Percentiles rank a stretch among this genome's conserved stretches.
Conservation (phyloP, 2,113 vertebrate genomes). For the Gymnarchus niloticus region DNA sequence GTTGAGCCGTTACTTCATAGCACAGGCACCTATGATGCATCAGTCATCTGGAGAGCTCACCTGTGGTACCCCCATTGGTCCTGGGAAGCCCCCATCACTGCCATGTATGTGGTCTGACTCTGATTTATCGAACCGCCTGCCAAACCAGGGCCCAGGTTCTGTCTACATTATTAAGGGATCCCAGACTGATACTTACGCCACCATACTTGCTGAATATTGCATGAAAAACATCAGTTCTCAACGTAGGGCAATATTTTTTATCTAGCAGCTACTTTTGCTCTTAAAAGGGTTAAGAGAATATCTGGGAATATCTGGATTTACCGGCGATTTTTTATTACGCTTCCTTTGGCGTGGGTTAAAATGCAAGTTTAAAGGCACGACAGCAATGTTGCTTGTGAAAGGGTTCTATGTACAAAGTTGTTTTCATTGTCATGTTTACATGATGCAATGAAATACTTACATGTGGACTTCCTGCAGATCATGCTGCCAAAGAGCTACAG, state of each 20-base stretch:
- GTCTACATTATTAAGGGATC: slow-evolving; percentile 38
- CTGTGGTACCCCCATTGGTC: slow-evolving; percentile 33
- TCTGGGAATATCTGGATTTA: background rate
- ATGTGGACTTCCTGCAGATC: background rate
- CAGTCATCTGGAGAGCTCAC: slow-evolving; percentile 38
- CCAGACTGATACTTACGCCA: slow-evolving; percentile 40
- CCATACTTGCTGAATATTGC: slow-evolving; percentile 39
- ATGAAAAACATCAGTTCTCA: slow-evolving; percentile 30
- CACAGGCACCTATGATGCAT: slow-evolving; percentile 40
- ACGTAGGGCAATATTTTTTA: background rate
- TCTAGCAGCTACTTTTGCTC: background rate
- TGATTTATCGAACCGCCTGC: slow-evolving; percentile 59
- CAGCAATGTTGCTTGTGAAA: too few species aligned
- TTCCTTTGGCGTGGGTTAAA: background rate
- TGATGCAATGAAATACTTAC: background rate
- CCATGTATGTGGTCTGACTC: slow-evolving; percentile 36
- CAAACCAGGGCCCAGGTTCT: slow-evolving; percentile 50
- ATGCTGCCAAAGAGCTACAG: background rate
- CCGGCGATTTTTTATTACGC: background rate
- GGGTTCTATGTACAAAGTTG: too few species aligned
- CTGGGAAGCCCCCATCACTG: background rate
- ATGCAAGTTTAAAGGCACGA: background rate
- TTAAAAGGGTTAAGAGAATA: background rate
- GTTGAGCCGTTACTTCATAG: slow-evolving; percentile 30
- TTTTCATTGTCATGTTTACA: background rate